Base-by-base conservation (phyloP, 1,140 invertebrate species). In the Zaprionus gabonicus region DNA sequence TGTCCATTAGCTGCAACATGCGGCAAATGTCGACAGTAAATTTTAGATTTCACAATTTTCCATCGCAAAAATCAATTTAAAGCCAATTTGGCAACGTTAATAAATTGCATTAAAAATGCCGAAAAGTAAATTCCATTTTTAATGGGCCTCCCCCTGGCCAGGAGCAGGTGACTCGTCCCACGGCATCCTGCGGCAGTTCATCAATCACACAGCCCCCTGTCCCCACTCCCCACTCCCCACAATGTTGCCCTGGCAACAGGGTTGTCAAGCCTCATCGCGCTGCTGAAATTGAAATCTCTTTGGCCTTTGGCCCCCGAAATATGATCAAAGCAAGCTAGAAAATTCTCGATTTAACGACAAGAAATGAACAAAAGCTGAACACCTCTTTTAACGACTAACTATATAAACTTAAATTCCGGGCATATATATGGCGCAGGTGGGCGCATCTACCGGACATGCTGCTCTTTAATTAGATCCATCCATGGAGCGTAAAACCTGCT, bases 81-180 rank as follows among this genome's bases (percentile, higher is more conserved):
- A 80, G 84, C 72, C 84, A 88, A 88, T 88, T 88, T 88, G 63
- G 76, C 28, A 51, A 63, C 66, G 85, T 78, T 88, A 90, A 88
- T 88, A 90, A 88, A 88, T 88, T 82, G 76, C 83, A 83, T 90
- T 88, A 88, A 88, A 81, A 79, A 88, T 88, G 79, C 80, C 53
- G 10, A 69, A 78, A 84, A 81, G 76, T 71, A 67, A 76, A 81
- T 87, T 86, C 63, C 53, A 4, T 75, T 69, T 62, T 62, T 80
- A 67, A 80, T 80, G 70, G 41, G 63, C 46, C 70, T 56, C 28
- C 62, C 36, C 57, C 57, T 46, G 53, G 17, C 20, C 20, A 20
- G 20, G 20, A 20, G 20, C 20, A 20, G 12, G 51, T 23, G 51
- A 46, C 28, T 51, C 12, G 10, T 53, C 25, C 60, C 17, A 23